Conservation (phyloP, 2,113 vertebrate genomes). For the Suncus etruscus region DNA sequence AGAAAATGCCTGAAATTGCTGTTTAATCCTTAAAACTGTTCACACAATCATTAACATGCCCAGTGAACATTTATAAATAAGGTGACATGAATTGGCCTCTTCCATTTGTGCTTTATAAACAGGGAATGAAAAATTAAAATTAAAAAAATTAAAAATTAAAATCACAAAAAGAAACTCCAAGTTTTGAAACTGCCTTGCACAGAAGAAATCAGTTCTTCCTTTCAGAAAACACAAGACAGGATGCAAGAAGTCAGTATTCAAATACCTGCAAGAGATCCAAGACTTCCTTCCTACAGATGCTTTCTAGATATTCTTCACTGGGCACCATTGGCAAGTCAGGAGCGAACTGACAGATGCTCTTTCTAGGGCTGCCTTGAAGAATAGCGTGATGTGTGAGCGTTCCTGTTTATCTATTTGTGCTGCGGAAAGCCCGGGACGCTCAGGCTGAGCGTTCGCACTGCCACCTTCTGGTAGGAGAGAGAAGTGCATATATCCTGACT, state of each 20-base stretch:
- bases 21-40: not conserved
- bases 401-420: too few species aligned
- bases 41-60: not conserved
- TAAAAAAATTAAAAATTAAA: not conserved
- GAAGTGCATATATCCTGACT: not conserved
- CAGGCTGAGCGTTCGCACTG: not conserved
- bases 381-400: too few species aligned
- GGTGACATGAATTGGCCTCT: not conserved
- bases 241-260: not conserved
- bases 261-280: not conserved
- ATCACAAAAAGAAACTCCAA: not conserved
- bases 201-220: not conserved
- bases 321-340: not conserved
- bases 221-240: not conserved
- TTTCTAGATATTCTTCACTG: not conserved
- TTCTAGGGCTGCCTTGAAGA: too few species aligned
- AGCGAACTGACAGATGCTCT: too few species aligned
- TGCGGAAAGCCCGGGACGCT: not conserved
- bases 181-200: not conserved
- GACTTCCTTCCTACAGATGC: not conserved
- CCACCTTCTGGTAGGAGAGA: slow-evolving; percentile 31
- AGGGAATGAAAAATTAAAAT: not conserved
- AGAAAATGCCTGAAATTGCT: not conserved
- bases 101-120: not conserved
- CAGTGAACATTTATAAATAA: not conserved